phyloP scores from a whole-genome alignment of 2,113 vertebrate species.

The Scalopus aquaticus region DNA sequence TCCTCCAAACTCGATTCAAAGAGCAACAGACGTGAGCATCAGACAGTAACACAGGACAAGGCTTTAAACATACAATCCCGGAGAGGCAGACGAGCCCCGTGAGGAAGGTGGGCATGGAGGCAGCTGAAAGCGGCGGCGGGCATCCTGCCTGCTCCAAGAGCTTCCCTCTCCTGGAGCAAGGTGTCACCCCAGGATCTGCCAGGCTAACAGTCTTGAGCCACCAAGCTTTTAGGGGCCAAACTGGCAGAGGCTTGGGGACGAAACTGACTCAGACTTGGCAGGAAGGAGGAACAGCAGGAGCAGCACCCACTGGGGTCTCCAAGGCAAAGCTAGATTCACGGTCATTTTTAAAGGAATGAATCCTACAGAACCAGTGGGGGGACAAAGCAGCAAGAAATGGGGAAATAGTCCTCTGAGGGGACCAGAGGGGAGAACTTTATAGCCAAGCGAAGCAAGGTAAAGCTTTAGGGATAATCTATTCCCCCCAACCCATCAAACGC shows the following conservation, averaged over 20 bases:
- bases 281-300: fast-evolving
- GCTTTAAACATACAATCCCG: slow-evolving; percentile 31
- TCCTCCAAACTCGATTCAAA: slow-evolving; percentile 91
- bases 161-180: neutral
- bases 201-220: slow-evolving; percentile 69
- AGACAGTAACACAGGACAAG: slow-evolving; percentile 67
- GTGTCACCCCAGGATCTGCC: slow-evolving; percentile 34
- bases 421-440: neutral
- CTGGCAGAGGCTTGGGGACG: slow-evolving; percentile 30
- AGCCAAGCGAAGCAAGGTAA: slow-evolving; percentile 49
- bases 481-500: neutral
- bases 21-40: slow-evolving; percentile 60
- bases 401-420: neutral
- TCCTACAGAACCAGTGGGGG: neutral
- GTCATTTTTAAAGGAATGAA: neutral
- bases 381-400: slow-evolving; percentile 52
- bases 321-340: slow-evolving; percentile 59
- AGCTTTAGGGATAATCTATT: neutral
- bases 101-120: neutral
- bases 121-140: slow-evolving; percentile 25
- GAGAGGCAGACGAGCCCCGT: neutral
- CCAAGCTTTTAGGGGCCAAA: slow-evolving; percentile 50
- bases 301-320: slow-evolving; percentile 44
- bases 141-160: neutral
- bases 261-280: neutral